Conservation (phyloP, 23 tunicate species). For the Halocynthia aurantium region DNA sequence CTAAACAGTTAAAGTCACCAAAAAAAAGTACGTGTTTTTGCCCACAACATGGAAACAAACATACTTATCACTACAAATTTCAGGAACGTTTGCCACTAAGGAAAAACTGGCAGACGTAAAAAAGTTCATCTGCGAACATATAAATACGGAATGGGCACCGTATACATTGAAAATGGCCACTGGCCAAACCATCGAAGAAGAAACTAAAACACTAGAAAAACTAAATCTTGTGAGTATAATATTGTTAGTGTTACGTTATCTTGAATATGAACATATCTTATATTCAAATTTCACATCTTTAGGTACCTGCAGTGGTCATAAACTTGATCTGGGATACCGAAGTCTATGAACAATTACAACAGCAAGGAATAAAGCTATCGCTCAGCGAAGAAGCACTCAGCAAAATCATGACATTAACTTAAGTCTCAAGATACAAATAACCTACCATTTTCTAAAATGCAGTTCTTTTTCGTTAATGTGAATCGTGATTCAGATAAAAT, state of each 20-base stretch:
- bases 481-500: no score
- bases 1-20: neutral
- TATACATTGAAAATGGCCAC: constrained; percentile 33
- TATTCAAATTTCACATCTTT: neutral
- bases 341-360: constrained; percentile 32
- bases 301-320: constrained; percentile 62
- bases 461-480: no score
- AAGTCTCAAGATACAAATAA: no score
- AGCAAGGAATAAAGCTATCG: constrained; percentile 50
- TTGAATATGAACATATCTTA: neutral
- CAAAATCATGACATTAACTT: neutral
- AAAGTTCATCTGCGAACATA: constrained; percentile 45
- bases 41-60: neutral
- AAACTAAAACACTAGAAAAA: constrained; percentile 24
- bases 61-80: neutral
- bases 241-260: neutral
- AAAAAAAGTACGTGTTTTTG: neutral
- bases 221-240: constrained; percentile 30
- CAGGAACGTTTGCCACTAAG: constrained; percentile 60
- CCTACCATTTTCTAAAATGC: no score
- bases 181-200: constrained; percentile 35
- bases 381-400: constrained; percentile 4
- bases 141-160: constrained; percentile 42
- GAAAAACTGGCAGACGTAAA: constrained; percentile 47
- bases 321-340: constrained; percentile 69